phyloP scores from a whole-genome alignment of 2,888 invertebrate genomes.

The Drosophila infuscata region DNA sequence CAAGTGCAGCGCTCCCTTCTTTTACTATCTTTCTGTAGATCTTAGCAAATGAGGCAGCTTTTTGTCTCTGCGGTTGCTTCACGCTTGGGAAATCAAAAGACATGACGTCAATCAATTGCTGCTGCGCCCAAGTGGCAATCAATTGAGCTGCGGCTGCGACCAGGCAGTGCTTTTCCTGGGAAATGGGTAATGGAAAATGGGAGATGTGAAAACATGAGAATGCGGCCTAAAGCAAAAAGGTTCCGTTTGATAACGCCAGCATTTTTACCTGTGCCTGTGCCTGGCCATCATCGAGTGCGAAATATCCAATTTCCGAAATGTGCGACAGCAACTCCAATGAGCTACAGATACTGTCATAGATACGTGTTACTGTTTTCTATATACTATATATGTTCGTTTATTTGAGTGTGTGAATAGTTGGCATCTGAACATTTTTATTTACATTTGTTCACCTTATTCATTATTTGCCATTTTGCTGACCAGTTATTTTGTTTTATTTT shows the following conservation, averaged over 20 bases:
- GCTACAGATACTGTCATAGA: constrained; percentile 48
- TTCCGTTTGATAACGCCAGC: constrained; percentile 26
- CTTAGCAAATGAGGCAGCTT: constrained; percentile 18
- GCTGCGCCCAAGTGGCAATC: constrained; percentile 40
- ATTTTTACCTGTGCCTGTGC: constrained; percentile 32
- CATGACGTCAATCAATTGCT: constrained; percentile 53
- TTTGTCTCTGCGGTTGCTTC: constrained; percentile 29
- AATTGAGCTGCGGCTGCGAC: constrained; percentile 37
- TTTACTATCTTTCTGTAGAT: background rate
- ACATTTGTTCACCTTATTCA: constrained; percentile 44
- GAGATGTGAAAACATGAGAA: constrained; percentile 11
- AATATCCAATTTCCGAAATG: constrained; percentile 85
- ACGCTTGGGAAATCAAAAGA: constrained; percentile 76
- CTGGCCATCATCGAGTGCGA: constrained; percentile 76
- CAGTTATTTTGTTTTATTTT: constrained; percentile 33
- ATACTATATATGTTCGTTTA: background rate
- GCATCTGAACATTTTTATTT: constrained; percentile 33
- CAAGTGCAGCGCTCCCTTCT: background rate
- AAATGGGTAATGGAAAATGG: constrained; percentile 10
- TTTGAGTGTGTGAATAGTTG: background rate
- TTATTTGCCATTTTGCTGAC: constrained; percentile 57
- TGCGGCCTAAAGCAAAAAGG: constrained; percentile 32
- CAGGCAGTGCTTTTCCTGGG: constrained; percentile 2
- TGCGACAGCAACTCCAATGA: constrained; percentile 74
- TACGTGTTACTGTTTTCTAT: constrained; percentile 23